Conservation (phyloP, 2,113 vertebrate species). For the Neoarius graeffei region DNA sequence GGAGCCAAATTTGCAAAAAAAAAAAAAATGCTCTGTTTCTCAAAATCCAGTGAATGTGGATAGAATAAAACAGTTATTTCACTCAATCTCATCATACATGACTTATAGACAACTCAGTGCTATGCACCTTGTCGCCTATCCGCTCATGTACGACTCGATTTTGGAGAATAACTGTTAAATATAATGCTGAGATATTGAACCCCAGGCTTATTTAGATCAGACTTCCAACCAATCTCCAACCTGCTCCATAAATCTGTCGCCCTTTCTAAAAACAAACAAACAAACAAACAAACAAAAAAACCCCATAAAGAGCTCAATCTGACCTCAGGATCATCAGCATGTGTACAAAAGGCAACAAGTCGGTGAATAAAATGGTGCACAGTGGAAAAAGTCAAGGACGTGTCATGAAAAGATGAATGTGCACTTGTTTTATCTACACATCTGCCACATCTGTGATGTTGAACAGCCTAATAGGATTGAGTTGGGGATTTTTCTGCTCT, state of each 20-base stretch:
- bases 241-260: not conserved
- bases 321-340: not conserved
- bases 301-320: too few species aligned
- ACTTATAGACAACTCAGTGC: too few species aligned
- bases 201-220: not conserved
- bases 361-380: not conserved
- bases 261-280: too few species aligned
- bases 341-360: not conserved
- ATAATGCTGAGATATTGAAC: not conserved
- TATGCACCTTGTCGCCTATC: too few species aligned
- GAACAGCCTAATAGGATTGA: not conserved
- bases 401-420: not conserved
- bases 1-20: too few species aligned
- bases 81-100: too few species aligned
- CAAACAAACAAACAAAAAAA: too few species aligned
- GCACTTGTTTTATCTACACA: not conserved
- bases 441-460: not conserved
- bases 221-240: not conserved
- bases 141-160: too few species aligned
- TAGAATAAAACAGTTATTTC: too few species aligned
- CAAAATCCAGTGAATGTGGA: too few species aligned
- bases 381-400: conserved; percentile 17
- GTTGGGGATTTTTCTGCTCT: not conserved
- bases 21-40: too few species aligned
- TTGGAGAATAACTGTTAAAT: not conserved